Evolutionary conservation across 2,888 invertebrate genomes (phyloP).

Genomic region (Drosophila pegasa): DNA sequence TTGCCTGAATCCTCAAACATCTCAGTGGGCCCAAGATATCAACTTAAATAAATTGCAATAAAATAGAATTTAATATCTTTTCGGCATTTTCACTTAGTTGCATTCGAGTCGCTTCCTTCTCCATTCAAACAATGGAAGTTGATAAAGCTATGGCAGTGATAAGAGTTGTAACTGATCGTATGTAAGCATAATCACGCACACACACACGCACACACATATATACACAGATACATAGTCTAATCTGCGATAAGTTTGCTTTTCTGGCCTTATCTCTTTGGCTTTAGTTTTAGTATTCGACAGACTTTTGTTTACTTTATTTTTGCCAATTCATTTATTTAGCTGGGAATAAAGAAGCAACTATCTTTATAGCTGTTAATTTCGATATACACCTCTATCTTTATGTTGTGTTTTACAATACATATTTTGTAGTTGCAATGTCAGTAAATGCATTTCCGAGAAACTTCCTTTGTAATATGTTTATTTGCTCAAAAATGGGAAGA

Average conservation of each 20-base stretch:
- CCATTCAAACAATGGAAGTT: conserved; percentile 41
- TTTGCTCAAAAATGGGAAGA: background rate
- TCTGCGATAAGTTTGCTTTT: conserved; percentile 11
- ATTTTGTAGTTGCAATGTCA: background rate
- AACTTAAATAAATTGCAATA: conserved; percentile 21
- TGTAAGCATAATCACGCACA: conserved; percentile 11
- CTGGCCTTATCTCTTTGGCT: conserved; percentile 22
- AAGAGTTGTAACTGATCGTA: background rate
- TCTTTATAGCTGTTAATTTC: background rate
- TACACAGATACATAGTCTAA: background rate
- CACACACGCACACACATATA: conserved; percentile 3
- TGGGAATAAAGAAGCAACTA: background rate
- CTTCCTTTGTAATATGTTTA: too few relatives aligned
- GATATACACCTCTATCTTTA: background rate
- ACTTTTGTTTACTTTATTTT: background rate
- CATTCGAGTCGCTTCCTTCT: conserved; percentile 13
- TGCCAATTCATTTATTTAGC: background rate
- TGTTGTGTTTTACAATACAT: background rate
- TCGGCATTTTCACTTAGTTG: conserved; percentile 17
- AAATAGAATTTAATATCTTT: background rate
- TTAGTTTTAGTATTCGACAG: conserved; percentile 1
- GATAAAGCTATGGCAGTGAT: background rate
- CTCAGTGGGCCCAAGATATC: conserved; percentile 5
- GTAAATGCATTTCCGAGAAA: background rate
- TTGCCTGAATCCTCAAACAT: conserved; percentile 41